Conservation (phyloP, 2,888 invertebrate genomes). For the Junonia oenone region DNA sequence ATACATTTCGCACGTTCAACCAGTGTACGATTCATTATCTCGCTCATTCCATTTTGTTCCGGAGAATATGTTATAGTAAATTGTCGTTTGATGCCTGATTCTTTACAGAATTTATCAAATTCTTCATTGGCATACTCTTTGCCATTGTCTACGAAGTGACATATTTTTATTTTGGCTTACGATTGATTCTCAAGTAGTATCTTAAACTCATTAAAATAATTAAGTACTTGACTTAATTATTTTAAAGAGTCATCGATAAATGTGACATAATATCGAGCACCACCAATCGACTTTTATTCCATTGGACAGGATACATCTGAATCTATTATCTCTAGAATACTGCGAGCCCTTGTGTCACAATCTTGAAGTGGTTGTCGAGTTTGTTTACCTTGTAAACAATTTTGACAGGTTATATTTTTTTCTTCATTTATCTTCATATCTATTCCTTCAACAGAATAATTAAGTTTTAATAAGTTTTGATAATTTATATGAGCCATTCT, state of each 20-base stretch:
- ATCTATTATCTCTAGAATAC: slow-evolving; percentile 29
- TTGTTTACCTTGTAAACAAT: slow-evolving; percentile 27
- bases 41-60: slow-evolving; percentile 42
- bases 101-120: slow-evolving; percentile 31
- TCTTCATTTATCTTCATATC: no score
- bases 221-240: slow-evolving; percentile 3
- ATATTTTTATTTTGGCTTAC: slow-evolving; percentile 19
- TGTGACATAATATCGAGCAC: slow-evolving; percentile 19
- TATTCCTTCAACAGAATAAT: no score
- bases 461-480: no score
- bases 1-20: slow-evolving; percentile 22
- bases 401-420: no score
- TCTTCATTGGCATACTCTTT: slow-evolving; percentile 18
- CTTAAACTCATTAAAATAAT: slow-evolving; percentile 23
- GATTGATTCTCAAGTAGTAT: slow-evolving; percentile 24
- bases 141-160: slow-evolving; percentile 26
- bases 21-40: slow-evolving; percentile 32
- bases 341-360: no score
- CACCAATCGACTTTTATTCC: neutral
- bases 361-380: slow-evolving; percentile 15
- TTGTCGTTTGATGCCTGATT: slow-evolving; percentile 33
- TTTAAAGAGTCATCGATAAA: slow-evolving; percentile 24
- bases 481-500: slow-evolving; percentile 24
- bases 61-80: slow-evolving; percentile 36
- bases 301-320: slow-evolving; percentile 20